Evolutionary conservation across 1,140 invertebrate genomes (phyloP), one percentile per base, ranked within the genome.

Genomic region (Chymomyza costata): DNA sequence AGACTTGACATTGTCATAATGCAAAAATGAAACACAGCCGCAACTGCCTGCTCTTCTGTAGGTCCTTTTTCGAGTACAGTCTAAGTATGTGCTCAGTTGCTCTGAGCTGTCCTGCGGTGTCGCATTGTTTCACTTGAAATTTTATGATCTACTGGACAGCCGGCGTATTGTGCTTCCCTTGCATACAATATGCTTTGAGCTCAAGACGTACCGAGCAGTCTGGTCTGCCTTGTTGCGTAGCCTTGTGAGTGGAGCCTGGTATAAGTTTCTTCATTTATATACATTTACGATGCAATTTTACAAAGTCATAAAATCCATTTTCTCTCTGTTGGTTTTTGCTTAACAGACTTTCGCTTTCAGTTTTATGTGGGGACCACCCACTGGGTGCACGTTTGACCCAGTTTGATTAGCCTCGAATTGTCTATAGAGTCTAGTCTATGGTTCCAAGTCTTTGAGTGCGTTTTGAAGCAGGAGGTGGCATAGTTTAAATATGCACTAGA

Each of bases 81-180:
- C n/a, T 44, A 44, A 71, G 68, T 74, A 67, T 58, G 68, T 71
- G 68, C 49, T 63, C 57, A 32, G 46, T 38, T 30, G 37, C 50
- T 38, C 39, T 37, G 28, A 56, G 67, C 39, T 43, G 19, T 73
- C 68, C 68, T 63, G 63, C 68, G 41, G 68, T 13, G 47, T 54
- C 28, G 52, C 46, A 73, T 73, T 73, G 63, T 73, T 38, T 32
- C 11, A 1, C 31, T 44, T 15, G 39, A 61, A 73, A 60, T 80
- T 80, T 80, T 80, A 80, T 51, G 73, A 80, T 53, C 73, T 80
- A 73, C 65, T 48, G 51, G 69, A 80, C 73, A 80, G 73, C 55
- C 5, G 10, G 5, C 5, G 10, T 28, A 6, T 28, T 28, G 25
- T 28, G 25, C 5, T 10, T 28, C 10, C 10, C 10, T 28, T 28